Evolutionary conservation across 2,113 vertebrate species (phyloP).

Genomic region (Eira barbara): DNA sequence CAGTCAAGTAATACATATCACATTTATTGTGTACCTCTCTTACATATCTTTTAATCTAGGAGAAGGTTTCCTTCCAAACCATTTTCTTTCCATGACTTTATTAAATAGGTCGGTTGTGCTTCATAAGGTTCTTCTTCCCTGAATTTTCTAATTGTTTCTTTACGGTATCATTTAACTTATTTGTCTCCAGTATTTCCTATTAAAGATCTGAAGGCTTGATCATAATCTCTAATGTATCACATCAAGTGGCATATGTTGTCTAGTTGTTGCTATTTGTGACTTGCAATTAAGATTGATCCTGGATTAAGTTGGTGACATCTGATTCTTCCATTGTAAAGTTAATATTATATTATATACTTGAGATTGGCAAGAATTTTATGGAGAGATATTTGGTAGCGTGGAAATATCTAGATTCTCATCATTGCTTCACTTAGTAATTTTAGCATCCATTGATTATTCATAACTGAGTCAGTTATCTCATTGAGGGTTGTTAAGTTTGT

Average conservation of each 20-base stretch:
- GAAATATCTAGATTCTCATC: not conserved
- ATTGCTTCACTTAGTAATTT: not conserved
- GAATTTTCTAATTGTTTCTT: not conserved
- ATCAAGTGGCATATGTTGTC: not conserved
- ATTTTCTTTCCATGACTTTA: too few species aligned
- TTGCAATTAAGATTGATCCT: not conserved
- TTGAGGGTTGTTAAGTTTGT: not conserved
- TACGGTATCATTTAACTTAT: not conserved
- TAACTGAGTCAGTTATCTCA: not conserved
- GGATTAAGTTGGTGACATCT: not conserved
- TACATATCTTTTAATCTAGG: too few species aligned
- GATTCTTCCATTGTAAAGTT: slow-evolving; percentile 17
- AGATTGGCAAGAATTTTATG: not conserved
- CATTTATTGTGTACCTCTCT: too few species aligned
- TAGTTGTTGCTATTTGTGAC: not conserved
- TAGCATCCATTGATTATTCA: not conserved
- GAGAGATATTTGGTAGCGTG: not conserved
- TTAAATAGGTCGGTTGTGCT: too few species aligned
- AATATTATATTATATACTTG: not conserved
- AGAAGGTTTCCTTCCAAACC: too few species aligned
- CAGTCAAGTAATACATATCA: too few species aligned
- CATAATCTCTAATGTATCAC: not conserved
- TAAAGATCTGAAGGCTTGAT: not conserved
- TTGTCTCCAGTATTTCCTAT: not conserved
- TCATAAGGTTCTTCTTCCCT: not conserved